A percentile compares a stretch with the other conserved stretches of the same genome.
These are phyloP conservation scores for Glareola pratincola DNA, from an alignment of 2,113 vertebrate genomes.

Conservation along the genomic window DNA sequence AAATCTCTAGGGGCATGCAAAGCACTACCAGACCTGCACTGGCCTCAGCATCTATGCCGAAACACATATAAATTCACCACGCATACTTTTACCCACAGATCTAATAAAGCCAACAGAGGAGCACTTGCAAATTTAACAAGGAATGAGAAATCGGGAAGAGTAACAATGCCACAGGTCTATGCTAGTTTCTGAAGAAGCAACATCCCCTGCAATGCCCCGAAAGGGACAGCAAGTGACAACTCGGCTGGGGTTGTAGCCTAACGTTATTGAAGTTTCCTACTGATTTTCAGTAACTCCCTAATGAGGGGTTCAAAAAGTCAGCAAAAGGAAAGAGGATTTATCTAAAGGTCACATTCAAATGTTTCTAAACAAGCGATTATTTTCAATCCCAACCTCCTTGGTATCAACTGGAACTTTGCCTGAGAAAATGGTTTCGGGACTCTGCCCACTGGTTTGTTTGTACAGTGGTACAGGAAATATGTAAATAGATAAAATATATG, in stretches of 20 bases:
- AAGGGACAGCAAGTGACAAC: neutral
- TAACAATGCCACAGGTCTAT: neutral
- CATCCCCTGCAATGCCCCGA: neutral
- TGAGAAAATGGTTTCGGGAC: constrained; percentile 30
- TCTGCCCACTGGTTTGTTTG: constrained; percentile 25
- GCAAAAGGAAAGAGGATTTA: neutral
- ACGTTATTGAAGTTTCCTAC: neutral
- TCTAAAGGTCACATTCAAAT: constrained; percentile 42
- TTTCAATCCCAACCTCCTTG: neutral
- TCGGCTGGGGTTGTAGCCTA: neutral
- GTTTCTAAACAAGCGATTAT: neutral
- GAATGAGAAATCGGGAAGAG: neutral
- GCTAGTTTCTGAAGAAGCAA: neutral
- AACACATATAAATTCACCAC: neutral
- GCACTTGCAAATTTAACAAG: neutral
- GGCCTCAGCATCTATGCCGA: neutral
- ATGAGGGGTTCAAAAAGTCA: neutral
- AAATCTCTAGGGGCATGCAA: neutral
- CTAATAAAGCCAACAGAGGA: neutral
- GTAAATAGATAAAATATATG: constrained; percentile 39
- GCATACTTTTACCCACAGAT: neutral
- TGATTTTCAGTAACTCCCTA: neutral
- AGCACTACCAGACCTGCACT: neutral
- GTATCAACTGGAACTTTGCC: constrained; percentile 29
- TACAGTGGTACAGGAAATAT: constrained; percentile 12